Base-by-base conservation (phyloP, 2,888 invertebrate genomes). In the Palloptera scutellata region DNA sequence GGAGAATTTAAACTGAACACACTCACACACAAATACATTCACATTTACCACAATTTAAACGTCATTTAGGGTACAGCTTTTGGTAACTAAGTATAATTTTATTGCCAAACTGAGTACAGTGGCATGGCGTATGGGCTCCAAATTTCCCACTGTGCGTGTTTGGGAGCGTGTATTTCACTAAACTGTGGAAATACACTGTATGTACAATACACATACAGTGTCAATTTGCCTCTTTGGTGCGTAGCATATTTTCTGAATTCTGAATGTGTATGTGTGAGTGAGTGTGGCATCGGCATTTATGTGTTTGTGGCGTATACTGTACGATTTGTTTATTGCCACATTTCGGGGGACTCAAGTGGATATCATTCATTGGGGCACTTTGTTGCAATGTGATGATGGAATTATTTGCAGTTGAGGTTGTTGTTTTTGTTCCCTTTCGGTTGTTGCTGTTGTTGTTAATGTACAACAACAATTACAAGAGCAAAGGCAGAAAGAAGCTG, bases 381-480 rank as follows among this genome's bases (percentile, higher is more conserved):
- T 65, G 69, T 54, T 57, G 66, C 54, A 52, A 58, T 66, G 75
- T 72, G 78, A 76, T 80, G 78, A 78, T 78, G 72, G 80, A 78
- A 79, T 78, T 78, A 78, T 78, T 80, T 80, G 80, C 78, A 79
- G 79, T 70, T 75, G 61, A 70, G 70, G 48, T 60, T 41, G 17
- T 52, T 2, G 17, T 17, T 53, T 8, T n/a, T 53, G 11, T 53
- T 19, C 19, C 0, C 11, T 53, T 17, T 53, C 15, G 15, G n/a
- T n/a, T 15, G n/a, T 52, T 15, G 52, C 15, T 53, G n/a, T 53
- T 15, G 17, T 52, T 52, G 15, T 52, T 17, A 52, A 19, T 52
- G n/a, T 19, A 52, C 17, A 15, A n/a, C n/a, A n/a, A 52, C n/a
- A 52, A n/a, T 3, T 13, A 52, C 19, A 52, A 52, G 15, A 52